Conservation (phyloP, 2,113 vertebrate genomes). For the Cyprinodon variegatus region DNA sequence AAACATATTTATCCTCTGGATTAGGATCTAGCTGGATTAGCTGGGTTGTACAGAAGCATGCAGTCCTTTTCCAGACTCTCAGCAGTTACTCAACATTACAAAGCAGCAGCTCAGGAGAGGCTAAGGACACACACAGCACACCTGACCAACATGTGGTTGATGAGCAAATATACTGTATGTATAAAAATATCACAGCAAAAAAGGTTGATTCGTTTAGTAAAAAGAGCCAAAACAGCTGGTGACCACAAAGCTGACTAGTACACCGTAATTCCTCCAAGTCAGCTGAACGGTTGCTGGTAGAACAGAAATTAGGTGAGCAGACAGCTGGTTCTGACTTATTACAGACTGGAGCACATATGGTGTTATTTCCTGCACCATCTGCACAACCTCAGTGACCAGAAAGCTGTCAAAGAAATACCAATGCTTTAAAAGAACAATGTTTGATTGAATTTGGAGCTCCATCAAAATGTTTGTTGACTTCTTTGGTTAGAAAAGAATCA, state of each 20-base stretch:
- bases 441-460: background rate
- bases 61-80: conserved; percentile 32
- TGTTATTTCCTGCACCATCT: conserved; percentile 41
- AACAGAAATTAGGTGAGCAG: conserved; percentile 10
- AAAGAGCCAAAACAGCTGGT: background rate
- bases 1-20: conserved; percentile 46
- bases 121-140: conserved; percentile 29
- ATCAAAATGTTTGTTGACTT: background rate
- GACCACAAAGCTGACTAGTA: background rate
- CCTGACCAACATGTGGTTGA: conserved; percentile 46
- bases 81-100: conserved; percentile 57
- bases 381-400: background rate
- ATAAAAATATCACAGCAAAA: conserved; percentile 22
- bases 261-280: background rate
- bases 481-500: background rate
- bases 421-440: background rate
- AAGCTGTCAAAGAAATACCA: background rate
- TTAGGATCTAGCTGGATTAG: conserved; percentile 75
- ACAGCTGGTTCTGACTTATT: conserved; percentile 37
- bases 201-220: background rate
- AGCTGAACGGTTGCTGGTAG: conserved; percentile 5
- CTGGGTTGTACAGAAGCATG: conserved; percentile 34
- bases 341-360: conserved; percentile 50
- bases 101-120: conserved; percentile 7
- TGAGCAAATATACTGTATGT: background rate